Base-by-base conservation (phyloP, 2,888 invertebrate species). In the Lymantria dispar region DNA sequence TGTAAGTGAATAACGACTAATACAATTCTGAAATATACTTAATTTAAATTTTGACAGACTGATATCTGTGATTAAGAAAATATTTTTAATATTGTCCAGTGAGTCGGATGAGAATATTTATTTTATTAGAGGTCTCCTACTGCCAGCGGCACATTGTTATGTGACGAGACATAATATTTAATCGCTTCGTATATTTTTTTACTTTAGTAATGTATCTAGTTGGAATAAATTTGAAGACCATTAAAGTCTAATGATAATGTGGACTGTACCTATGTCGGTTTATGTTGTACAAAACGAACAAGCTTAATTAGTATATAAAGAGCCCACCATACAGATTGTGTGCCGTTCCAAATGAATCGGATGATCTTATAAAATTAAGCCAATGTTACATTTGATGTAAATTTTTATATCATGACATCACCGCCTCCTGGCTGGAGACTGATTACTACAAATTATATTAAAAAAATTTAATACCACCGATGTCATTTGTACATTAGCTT, bases 41-140 rank as follows among this genome's bases (percentile, higher is more conserved):
- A 91, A 91, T 91, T 91, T 90, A 91, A 91, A 91, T 90, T 91
- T 85, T 87, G 84, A 89, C 91, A 91, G 91, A 91, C 91, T 91
- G 91, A 91, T 90, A 90, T 87, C 90, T 91, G 91, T 91, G 91
- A 91, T 91, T 90, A 90, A 88, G 87, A 90, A 85, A 87, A 90
- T 90, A 90, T 91, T 90, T 88, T 89, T 89, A 90, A 90, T 90
- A 90, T 87, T 87, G 85, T 90, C 91, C 91, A 91, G 91, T 90
- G 91, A 89, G 86, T 89, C 87, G 87, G 87, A 86, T 87, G 84
- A 84, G 77, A 86, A 86, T 89, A 88, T 89, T 90, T 88, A 89
- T 90, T 90, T 90, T 85, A 77, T 86, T 90, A 87, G 85, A 86
- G 80, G 82, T 85, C 84, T 85, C 89, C 82, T 85, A 85, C 84